phyloP scores from a whole-genome alignment of 2,797 vertebrate species.

The Ptychobarbus kaznakovi region DNA sequence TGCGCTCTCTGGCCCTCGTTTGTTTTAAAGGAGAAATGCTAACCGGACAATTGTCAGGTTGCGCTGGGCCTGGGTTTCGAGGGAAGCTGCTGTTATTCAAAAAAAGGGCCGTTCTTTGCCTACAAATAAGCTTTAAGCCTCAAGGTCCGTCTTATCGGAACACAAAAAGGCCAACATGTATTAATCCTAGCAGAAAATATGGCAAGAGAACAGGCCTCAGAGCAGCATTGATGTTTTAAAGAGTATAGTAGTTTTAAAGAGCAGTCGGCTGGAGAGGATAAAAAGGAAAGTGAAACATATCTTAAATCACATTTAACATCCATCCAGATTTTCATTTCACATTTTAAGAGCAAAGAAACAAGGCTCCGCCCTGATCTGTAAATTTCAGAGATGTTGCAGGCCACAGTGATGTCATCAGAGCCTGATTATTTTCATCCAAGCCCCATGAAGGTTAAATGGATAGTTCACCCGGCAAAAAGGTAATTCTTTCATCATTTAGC shows the following conservation, averaged over 20 bases:
- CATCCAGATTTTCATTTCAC: conserved; percentile 74
- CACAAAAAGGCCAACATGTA: conserved; percentile 78
- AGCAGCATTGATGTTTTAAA: conserved; percentile 77
- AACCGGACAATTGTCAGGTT: conserved; percentile 46
- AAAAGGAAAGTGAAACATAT: conserved; percentile 64
- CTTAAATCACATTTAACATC: conserved; percentile 79
- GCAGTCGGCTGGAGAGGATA: conserved; percentile 67
- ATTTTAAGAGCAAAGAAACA: conserved; percentile 73
- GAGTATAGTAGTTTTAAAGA: conserved; percentile 66
- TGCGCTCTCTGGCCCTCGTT: conserved; percentile 59
- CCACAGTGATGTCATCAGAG: conserved; percentile 64
- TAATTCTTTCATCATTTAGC: neutral
- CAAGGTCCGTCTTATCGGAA: conserved; percentile 80
- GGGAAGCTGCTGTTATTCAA: neutral
- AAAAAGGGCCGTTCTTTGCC: conserved; percentile 56
- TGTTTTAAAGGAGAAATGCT: conserved; percentile 56
- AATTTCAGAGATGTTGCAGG: conserved; percentile 68
- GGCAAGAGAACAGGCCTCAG: conserved; percentile 74
- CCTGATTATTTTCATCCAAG: conserved; percentile 14
- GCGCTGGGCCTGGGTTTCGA: neutral
- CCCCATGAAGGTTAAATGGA: neutral
- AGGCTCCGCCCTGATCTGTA: conserved; percentile 65
- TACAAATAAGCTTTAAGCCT: conserved; percentile 75
- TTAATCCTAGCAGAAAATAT: conserved; percentile 78
- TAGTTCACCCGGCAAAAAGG: neutral